A percentile compares a stretch with the other conserved stretches of the same genome.
Evolutionary conservation across 2,888 invertebrate genomes (phyloP).

Genomic region (Cosmorhoe ocellata): DNA sequence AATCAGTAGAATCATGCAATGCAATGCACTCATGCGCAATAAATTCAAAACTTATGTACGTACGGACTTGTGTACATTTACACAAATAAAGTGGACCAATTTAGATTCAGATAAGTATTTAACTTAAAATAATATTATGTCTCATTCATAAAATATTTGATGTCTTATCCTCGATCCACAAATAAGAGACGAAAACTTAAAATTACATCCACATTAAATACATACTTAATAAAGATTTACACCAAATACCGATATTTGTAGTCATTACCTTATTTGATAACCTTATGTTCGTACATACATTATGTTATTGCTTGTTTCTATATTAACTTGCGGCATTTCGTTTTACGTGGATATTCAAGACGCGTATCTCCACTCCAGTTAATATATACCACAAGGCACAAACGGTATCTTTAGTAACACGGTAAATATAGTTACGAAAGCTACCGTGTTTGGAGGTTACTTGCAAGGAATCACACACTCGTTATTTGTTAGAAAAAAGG

Average conservation of each 20-base stretch:
- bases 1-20: conserved; percentile 64
- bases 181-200: conserved; percentile 47
- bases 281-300: conserved; percentile 59
- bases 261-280: conserved; percentile 14
- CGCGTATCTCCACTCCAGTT: conserved; percentile 33
- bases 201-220: conserved; percentile 48
- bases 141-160: conserved; percentile 52
- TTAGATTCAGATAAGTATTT: conserved; percentile 45
- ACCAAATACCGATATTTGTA: conserved; percentile 42
- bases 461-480: conserved; percentile 41
- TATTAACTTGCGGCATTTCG: conserved; percentile 41
- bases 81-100: conserved; percentile 49
- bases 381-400: conserved; percentile 31
- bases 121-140: conserved; percentile 68
- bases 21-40: conserved; percentile 67
- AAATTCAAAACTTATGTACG: conserved; percentile 60
- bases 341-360: conserved; percentile 35
- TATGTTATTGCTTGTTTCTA: conserved; percentile 54
- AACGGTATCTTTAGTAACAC: conserved; percentile 28
- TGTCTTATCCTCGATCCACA: conserved; percentile 38
- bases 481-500: conserved; percentile 34
- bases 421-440: conserved; percentile 10
- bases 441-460: conserved; percentile 30
- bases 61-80: conserved; percentile 61
- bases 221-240: conserved; percentile 49